Conservation (phyloP, 1,140 invertebrate species). For the Drosophila neocordata region DNA sequence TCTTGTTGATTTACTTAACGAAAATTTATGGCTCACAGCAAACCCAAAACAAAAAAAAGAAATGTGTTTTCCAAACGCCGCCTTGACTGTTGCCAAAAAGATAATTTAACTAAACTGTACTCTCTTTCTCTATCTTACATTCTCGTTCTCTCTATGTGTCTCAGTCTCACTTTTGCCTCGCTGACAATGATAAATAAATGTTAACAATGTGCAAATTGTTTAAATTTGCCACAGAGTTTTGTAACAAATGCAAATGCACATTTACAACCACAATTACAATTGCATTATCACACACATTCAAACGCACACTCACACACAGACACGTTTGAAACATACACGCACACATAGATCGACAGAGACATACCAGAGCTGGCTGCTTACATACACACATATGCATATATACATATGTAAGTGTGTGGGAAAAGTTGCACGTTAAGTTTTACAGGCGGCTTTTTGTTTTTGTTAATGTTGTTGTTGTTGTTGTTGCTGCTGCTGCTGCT, state of each 20-base stretch:
- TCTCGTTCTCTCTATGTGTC: not conserved
- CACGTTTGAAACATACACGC: not conserved
- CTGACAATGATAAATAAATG: conserved; percentile 35
- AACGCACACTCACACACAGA: conserved; percentile 1
- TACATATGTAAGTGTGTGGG: not conserved
- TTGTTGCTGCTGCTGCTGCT: not conserved
- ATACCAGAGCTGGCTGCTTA: not conserved
- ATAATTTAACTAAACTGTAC: conserved; percentile 5
- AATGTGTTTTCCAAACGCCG: not conserved
- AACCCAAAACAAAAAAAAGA: too few relatives aligned
- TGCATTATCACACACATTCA: conserved; percentile 26
- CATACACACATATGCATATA: not conserved
- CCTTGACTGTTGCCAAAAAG: not conserved
- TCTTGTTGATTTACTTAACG: conserved; percentile 4
- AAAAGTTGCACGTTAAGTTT: conserved; percentile 48
- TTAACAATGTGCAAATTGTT: conserved; percentile 49
- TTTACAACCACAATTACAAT: conserved; percentile 67
- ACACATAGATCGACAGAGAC: conserved; percentile 3
- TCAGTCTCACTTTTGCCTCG: not conserved
- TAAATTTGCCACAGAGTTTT: conserved; percentile 23
- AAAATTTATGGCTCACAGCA: conserved; percentile 4
- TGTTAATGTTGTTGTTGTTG: conserved; percentile 34
- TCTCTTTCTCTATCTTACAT: not conserved
- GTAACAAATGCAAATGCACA: conserved; percentile 55
- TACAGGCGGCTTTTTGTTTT: conserved; percentile 34